Base-by-base conservation (phyloP, 2,888 invertebrate genomes). In the Drosophila austrosaltans region DNA sequence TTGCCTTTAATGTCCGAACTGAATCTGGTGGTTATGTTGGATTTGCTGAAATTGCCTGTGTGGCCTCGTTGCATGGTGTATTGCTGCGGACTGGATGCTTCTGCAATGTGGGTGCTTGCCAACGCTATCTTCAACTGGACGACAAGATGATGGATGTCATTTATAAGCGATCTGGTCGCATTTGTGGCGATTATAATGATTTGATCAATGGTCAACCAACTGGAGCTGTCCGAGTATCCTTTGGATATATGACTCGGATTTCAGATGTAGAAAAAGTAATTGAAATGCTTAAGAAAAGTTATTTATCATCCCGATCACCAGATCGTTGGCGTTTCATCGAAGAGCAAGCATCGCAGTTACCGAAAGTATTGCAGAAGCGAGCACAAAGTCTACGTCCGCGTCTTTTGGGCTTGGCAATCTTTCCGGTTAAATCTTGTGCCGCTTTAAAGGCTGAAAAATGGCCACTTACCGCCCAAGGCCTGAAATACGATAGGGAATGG, bases 81-180 rank as follows among this genome's bases (percentile, higher is more conserved):
- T 95, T 96, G 79, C 91, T 99, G 48, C 94, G 99, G 75, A 98
- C 98, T 1, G 99, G 99, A 0, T 99, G 99, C 91, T 98, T 98
- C 91, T 99, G 99, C 92, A 99, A 99, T 93, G 96, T 98, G 1
- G 99, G 99, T 12, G 96, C 98, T 1, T 99, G 99, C 90, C 97
- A 98, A 91, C 93, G 95, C 59, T 96, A 96, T 88, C 93, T 99
- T 56, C 92, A 93, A 6, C 93, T 97, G 7, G 93, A 94, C 0
- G 94, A 95, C 62, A 93, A 94, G 12, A 95, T 96, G 65, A 93
- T 98, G 78, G 94, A 95, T 80, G 93, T 94, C 36, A 96, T 98
- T 91, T 97, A 95, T 91, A 94, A 96, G 93, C 79, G 75, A 0
- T 95, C 95, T 2, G 98, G 98, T 0, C 98, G 98, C 91, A 95